Evolutionary conservation across 2,113 vertebrate species (phyloP), one percentile per base, ranked within the genome.

Genomic region (Mormyrus lacerda): DNA sequence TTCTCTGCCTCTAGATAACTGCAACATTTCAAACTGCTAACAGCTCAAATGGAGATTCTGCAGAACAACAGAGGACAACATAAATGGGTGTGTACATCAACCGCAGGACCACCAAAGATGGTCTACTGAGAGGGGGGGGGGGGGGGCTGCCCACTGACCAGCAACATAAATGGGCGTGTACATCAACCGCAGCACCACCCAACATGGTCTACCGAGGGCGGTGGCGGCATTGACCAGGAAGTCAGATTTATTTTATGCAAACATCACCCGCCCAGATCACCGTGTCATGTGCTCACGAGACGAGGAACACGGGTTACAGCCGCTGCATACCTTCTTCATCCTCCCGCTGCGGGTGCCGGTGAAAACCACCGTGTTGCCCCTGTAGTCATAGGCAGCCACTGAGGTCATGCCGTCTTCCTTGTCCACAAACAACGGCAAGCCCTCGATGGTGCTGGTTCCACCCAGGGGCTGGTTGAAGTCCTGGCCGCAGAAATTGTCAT

Each of bases 381-480:
- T 96, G 93, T 99, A 99, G 92, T 98, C 97, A 0, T 99, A 99
- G 39, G 98, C 98, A 0, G 98, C 97, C 91, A 99, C 98, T 0
- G 98, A 98, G 0, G 98, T 99, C 97, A 99, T 97, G 45, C 98
- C 98, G 0, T 99, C 98, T 0, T 99, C 97, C 91, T 98, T 98
- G 93, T 99, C 98, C 90, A 98, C 95, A 42, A 98, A 98, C n/a
- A 99, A 97, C 0, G 98, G 97, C 0, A 91, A 97, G 42, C 98
- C 98, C 94, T 99, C 98, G 0, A 99, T 99, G 89, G 97, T 98
- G 94, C 97, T 97, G 0, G 98, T 99, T 82, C 98, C 98, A 0
- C 98, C 98, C 90, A 99, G 95, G 0, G 98, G 98, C 95, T 99
- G 98, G 94, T 99, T 99, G 95, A 99, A 99, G 95, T 99, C 98